Percentiles rank a stretch among this genome's conserved stretches.
phyloP scores from a whole-genome alignment of 1,140 invertebrate genomes.

The Caenorhabditis tropicalis region DNA sequence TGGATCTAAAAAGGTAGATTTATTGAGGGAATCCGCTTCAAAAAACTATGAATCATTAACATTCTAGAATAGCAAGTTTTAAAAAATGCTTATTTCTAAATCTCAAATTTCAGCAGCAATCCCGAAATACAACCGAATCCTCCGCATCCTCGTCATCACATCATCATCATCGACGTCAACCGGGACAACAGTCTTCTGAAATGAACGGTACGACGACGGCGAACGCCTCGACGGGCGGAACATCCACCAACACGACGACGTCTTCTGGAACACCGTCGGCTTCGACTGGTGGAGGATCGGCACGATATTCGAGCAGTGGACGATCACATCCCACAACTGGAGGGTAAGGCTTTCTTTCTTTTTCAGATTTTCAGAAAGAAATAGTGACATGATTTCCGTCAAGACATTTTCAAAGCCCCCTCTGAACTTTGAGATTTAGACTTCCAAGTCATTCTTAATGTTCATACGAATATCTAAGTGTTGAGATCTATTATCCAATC shows the following conservation, averaged over 20 bases:
- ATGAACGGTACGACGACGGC: constrained; percentile 22
- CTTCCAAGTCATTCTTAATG: too few relatives aligned
- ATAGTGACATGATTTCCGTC: not conserved
- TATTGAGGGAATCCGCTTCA: too few relatives aligned
- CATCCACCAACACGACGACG: not conserved
- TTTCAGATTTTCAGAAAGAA: not conserved
- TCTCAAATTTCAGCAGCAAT: not conserved
- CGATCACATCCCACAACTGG: constrained; percentile 18
- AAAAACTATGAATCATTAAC: too few relatives aligned
- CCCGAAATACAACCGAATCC: not conserved
- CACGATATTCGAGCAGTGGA: constrained; percentile 18
- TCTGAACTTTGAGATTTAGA: too few relatives aligned
- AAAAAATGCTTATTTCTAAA: too few relatives aligned
- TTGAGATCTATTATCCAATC: too few relatives aligned
- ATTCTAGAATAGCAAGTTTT: too few relatives aligned
- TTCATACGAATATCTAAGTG: too few relatives aligned
- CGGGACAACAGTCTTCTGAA: not conserved
- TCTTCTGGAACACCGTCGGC: constrained; percentile 10
- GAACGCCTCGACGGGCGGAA: not conserved
- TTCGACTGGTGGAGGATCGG: not conserved
- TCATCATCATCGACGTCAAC: constrained; percentile 15
- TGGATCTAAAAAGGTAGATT: not conserved
- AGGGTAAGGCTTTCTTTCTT: not conserved
- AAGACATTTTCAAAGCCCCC: too few relatives aligned
- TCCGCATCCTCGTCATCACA: not conserved